Evolutionary conservation across 1,140 invertebrate species (phyloP), one percentile per base, ranked within the genome.

Genomic region (Scylla paramamosain): DNA sequence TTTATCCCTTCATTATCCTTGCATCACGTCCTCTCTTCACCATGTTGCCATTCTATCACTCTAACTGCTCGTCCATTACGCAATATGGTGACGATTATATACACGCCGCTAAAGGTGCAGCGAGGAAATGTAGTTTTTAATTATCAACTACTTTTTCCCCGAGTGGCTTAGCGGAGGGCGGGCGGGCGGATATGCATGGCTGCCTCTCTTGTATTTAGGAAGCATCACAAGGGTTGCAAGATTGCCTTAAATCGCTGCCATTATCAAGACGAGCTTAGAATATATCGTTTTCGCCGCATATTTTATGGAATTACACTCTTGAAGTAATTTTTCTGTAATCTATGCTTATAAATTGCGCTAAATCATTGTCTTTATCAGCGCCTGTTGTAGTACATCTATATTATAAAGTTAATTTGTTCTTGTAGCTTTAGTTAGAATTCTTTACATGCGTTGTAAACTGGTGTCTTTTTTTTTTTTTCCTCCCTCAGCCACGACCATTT

Each of bases 1-100:
- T 87, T 29, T 88, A 28, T 88, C 29, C 16, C 86, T 88, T 14
- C 86, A 29, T 32, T 88, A 28, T 88, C 86, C 32, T 32, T 88
- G 16, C 32, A n/a, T 46, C 39, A 29, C 86, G n/a, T 32, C 2
- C 86, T 88, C 86, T 6, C 86, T 88, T 32, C 32, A n/a, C 16
- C 16, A 39, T 39, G 1, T 39, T 39, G 39, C 39, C 39, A 2
- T 6, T 2, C 39, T 6, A n/a, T 39, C 39, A 39, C 39, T 39
- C 39, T 39, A 39, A 1, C 39, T 39, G 39, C 39, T 39, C 39
- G 1, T 39, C 39, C 6, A 6, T 6, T 39, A 39, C 39, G 1
- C 39, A 39, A 39, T 39, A 39, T 39, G 6, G 39, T 39, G 39
- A 39, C 39, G 39, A 39, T 39, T 39, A 39, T 6, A 39, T 39